Percentiles rank a stretch among this genome's conserved stretches.
Conservation (phyloP, 2,797 vertebrate species). For the Lacerta agilis region DNA sequence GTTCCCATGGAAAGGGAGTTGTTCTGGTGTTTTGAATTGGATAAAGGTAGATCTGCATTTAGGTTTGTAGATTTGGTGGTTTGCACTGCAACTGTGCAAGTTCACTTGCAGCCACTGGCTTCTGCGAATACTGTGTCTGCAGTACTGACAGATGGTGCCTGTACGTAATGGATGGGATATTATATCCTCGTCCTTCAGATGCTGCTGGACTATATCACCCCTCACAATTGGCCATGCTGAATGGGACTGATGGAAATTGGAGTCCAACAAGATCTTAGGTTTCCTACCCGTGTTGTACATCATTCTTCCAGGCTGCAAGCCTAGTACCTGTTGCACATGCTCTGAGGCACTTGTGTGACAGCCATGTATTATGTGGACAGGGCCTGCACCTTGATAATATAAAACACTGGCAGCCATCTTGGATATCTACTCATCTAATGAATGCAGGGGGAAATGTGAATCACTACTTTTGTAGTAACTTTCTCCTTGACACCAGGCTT, state of each 20-base stretch:
- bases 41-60: background rate
- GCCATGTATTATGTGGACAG: background rate
- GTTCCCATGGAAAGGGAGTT: background rate
- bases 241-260: background rate
- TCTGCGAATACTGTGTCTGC: background rate
- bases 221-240: background rate
- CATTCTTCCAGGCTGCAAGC: background rate
- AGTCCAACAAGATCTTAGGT: background rate
- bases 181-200: background rate
- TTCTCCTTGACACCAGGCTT: slow-evolving; percentile 75
- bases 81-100: background rate
- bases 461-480: background rate
- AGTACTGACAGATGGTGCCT: background rate
- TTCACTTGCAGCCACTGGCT: background rate
- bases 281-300: background rate
- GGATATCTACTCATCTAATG: background rate
- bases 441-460: background rate
- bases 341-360: background rate
- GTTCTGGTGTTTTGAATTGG: background rate
- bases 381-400: background rate
- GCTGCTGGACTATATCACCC: too few relatives aligned
- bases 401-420: background rate
- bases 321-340: background rate
- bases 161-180: background rate
- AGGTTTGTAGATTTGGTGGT: background rate